Base-by-base conservation (phyloP, 1,140 invertebrate species). In the Tetragnatha versicolor region DNA sequence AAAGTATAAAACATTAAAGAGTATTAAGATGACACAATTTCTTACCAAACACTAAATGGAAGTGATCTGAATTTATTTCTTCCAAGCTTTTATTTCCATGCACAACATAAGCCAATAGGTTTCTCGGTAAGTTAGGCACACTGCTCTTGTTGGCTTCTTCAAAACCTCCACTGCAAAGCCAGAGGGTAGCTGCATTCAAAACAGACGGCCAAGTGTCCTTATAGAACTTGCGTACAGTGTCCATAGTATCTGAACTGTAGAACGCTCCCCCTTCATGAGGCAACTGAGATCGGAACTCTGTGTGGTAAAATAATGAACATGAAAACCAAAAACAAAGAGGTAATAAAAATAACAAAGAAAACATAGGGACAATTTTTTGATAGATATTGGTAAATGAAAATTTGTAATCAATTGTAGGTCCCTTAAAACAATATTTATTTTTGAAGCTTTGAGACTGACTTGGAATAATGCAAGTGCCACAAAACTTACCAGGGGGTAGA, bases 191-290 rank as follows among this genome's bases (percentile, higher is more conserved):
- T 17, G 97, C 98, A 84, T 98, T 93, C 22, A 99, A 89, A 81
- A 99, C 92, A 3, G 96, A 92, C 1, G 97, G 94, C 97, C 98
- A 99, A 4, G 94, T 92, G 81, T 91, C 90, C 47, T 90, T 89
- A 86, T 99, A 99, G 86, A 98, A 95, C 27, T 91, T 91, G 77
- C 94, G 90, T 6, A 96, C 94, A 20, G 91, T 92, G 82, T 99
- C 96, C 83, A 97, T 94, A 0, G 96, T 97, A 84, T 99, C 97
- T 47, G 93, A 93, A 2, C 94, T 97, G 85, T 98, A 99, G 86
- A 99, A 99, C 3, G 97, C 94, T 17, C 97, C 97, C 51, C 97
- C 94, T 83, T 98, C 96, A 83, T 95, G 92, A 0, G 96, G 97
- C 61, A 99, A 88, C 86, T 98, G 96, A 81, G 93, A 95, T 5